phyloP scores from a whole-genome alignment of 2,888 invertebrate species.

The Chelonus formosanus region DNA sequence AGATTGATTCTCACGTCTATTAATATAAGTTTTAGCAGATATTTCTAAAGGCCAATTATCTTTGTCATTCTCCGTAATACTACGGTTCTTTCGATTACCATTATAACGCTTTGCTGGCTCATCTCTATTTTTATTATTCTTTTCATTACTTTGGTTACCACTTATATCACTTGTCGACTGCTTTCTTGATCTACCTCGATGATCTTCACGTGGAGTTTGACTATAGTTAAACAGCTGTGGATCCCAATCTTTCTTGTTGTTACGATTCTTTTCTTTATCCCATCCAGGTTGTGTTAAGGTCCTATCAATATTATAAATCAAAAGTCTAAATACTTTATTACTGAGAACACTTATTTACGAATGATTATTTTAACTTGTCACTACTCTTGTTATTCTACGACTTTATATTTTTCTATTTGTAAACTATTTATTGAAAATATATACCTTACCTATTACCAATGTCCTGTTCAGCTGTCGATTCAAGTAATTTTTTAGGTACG shows the following conservation, averaged over 20 bases:
- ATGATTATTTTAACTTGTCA: not conserved
- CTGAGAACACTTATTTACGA: not conserved
- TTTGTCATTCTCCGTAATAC: conserved; percentile 49
- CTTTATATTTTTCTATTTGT: too few species aligned
- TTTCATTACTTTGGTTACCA: conserved; percentile 43
- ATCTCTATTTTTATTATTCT: conserved; percentile 43
- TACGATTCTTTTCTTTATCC: conserved; percentile 50
- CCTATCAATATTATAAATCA: conserved; percentile 27
- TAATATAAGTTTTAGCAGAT: conserved; percentile 55
- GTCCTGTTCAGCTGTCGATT: conserved; percentile 63
- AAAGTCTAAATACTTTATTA: too few species aligned
- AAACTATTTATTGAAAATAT: too few species aligned
- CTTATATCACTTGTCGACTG: conserved; percentile 3
- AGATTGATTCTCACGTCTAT: conserved; percentile 55
- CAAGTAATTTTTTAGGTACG: conserved; percentile 67
- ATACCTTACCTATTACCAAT: conserved; percentile 53
- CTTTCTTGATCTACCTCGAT: conserved; percentile 41
- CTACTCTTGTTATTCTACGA: too few species aligned
- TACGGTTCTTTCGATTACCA: conserved; percentile 49
- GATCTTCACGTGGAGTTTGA: conserved; percentile 46
- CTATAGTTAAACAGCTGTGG: conserved; percentile 19
- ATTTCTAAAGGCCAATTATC: conserved; percentile 57
- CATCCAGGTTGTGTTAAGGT: conserved; percentile 22
- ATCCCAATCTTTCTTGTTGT: conserved; percentile 53
- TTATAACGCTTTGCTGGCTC: conserved; percentile 55